A percentile compares a stretch with the other conserved stretches of the same genome.
These are phyloP conservation scores for Peucedramus taeniatus DNA, from an alignment of 2,113 vertebrate species.

Conservation along the genomic window DNA sequence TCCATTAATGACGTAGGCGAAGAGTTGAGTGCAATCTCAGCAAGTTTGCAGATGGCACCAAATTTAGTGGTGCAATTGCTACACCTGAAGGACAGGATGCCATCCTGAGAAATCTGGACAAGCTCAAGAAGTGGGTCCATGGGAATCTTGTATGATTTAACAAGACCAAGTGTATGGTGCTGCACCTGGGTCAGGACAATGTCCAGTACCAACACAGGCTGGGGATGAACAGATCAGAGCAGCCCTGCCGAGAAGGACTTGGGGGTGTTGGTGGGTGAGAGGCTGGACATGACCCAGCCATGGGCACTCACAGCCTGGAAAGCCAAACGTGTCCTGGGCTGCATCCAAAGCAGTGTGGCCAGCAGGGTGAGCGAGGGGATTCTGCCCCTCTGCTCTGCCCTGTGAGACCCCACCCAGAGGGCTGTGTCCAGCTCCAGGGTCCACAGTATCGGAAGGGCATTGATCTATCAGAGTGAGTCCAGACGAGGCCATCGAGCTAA, in stretches of 20 bases:
- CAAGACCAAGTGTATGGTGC: too few relatives aligned
- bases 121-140: neutral
- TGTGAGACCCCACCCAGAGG: neutral
- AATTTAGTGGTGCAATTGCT: neutral
- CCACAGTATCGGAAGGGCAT: neutral
- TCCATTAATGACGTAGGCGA: fast-evolving
- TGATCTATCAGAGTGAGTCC: neutral
- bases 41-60: neutral
- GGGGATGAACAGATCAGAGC: neutral
- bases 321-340: fast-evolving
- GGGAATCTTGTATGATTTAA: neutral
- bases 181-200: neutral
- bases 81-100: too few relatives aligned
- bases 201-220: neutral
- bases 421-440: neutral
- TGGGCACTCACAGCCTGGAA: neutral
- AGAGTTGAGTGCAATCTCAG: neutral
- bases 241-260: neutral
- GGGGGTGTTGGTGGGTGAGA: neutral
- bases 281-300: fast-evolving
- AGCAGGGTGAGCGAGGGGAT: neutral
- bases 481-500: neutral
- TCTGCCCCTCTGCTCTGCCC: neutral
- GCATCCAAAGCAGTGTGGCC: fast-evolving
- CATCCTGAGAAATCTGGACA: too few relatives aligned